Base-by-base conservation (phyloP, 2,888 invertebrate genomes). In the Agrochola lychnidis region DNA sequence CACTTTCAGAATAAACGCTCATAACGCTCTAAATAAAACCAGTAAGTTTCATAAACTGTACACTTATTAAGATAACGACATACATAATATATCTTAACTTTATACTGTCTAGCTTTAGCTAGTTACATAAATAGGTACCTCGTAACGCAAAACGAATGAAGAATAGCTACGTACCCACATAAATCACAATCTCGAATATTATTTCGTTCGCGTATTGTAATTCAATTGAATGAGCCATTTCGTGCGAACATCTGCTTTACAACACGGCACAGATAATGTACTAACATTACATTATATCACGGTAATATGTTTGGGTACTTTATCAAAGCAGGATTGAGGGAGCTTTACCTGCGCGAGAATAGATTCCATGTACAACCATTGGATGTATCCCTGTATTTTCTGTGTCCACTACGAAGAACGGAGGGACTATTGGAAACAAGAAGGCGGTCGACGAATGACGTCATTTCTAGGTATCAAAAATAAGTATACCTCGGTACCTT, bases 301-400 rank as follows among this genome's bases (percentile, higher is more conserved):
- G 25, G 81, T 85, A 81, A 88, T 88, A 85, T 82, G 85, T 88
- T 82, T 87, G 69, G 87, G 87, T 85, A 81, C 84, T 88, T 81
- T 80, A 87, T 88, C 87, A 88, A 81, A 82, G 76, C 76, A 74
- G 88, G 87, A 88, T 87, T 84, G 84, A 81, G 85, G 71, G 69
- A 81, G 87, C 85, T 87, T 85, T 87, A 81, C 81, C 81, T 78
- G 79, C 48, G 79, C 75, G 69, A 76, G 76, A 86, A 88, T 82
- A 81, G 83, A 85, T 77, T 77, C 79, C 64, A 73, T 77, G 73
- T 78, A 83, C 77, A 86, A 40, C 76, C 68, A 83, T 82, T 80
- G 79, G 72, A 78, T 62, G 66, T 78, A 79, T 59, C 62, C 68
- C 57, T 57, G 73, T 78, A 85, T 83, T 84, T 87, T 73, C 83